Evolutionary conservation across 1,140 invertebrate genomes (phyloP), one percentile per base, ranked within the genome.

Genomic region (Phortica variegata): DNA sequence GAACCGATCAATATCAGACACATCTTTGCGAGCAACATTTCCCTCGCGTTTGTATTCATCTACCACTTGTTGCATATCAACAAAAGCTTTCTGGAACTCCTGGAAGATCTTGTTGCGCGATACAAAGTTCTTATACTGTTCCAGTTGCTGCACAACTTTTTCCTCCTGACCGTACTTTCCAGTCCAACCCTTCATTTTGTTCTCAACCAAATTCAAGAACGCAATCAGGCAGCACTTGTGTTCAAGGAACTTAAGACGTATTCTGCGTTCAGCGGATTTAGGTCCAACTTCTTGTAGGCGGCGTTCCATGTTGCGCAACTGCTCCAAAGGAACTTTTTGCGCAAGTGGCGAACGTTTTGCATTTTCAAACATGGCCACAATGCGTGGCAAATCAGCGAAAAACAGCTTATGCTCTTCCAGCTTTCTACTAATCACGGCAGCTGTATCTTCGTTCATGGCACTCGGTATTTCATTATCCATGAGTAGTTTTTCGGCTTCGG

Each of bases 211-310:
- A 69, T 89, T 88, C 19, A 96, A 83, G 77, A 95, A 93, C 36
- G 91, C 91, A 54, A 96, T 86, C 50, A 94, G 83, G 77, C 91
- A 94, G 77, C 90, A 93, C 79, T 93, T 93, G 73, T 94, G 91
- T 78, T 94, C 91, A 40, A 94, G 80, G 79, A 90, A 94, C 73
- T 93, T 93, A 56, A 95, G 80, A 69, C 84, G 84, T 10, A 91
- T 85, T 69, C 88, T 83, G 54, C 90, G 82, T 60, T 89, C 87
- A 10, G 85, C 83, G 9, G 89, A 88, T 58, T 83, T 82, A 42
- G 81, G 81, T 56, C 83, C 85, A 29, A 93, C 80, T 12, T 82
- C 82, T 31, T 87, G 83, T 17, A 96, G 78, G 61, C 93, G 82
- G 17, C 81, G 78, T 49, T 84, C 83, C 82, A 96, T 87, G 66